Evolutionary conservation across 1,140 invertebrate genomes (phyloP).

Genomic region (Mactra quadrangularis): DNA sequence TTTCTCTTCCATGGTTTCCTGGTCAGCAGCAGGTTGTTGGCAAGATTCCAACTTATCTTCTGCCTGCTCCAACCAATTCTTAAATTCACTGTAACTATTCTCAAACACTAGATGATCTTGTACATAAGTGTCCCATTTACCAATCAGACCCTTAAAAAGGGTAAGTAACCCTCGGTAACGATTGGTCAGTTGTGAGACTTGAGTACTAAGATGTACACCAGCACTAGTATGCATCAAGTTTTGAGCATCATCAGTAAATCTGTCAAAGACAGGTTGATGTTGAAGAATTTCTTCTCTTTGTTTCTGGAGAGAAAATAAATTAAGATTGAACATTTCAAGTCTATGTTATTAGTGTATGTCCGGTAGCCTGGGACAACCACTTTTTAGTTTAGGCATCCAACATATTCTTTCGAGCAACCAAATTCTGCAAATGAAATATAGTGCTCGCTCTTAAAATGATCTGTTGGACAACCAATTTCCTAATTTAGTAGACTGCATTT

Average conservation of each 20-base stretch:
- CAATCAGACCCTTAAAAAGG: slow-evolving; percentile 89
- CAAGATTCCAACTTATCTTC: slow-evolving; percentile 88
- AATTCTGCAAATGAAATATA: too few relatives aligned
- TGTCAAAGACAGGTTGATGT: slow-evolving; percentile 88
- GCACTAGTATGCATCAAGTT: slow-evolving; percentile 92
- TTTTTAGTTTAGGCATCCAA: too few relatives aligned
- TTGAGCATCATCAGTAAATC: slow-evolving; percentile 95
- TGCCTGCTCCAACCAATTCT: slow-evolving; percentile 90
- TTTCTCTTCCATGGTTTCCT: slow-evolving; percentile 80
- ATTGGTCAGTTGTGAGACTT: slow-evolving; percentile 94
- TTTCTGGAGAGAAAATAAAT: slow-evolving; percentile 73
- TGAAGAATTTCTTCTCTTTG: slow-evolving; percentile 78
- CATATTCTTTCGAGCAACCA: too few relatives aligned
- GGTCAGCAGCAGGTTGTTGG: slow-evolving; percentile 74
- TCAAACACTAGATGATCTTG: slow-evolving; percentile 93
- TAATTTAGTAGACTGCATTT: too few relatives aligned
- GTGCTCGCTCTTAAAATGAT: too few relatives aligned
- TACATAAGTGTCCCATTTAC: slow-evolving; percentile 93
- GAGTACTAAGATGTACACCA: slow-evolving; percentile 93
- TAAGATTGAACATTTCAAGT: too few relatives aligned
- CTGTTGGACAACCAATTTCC: too few relatives aligned
- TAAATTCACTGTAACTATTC: slow-evolving; percentile 90
- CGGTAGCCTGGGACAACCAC: too few relatives aligned
- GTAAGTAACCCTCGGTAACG: slow-evolving; percentile 91
- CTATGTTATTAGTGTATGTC: too few relatives aligned